Evolutionary conservation across 2,113 vertebrate genomes (phyloP).

Genomic region (Corythornis vintsioides): DNA sequence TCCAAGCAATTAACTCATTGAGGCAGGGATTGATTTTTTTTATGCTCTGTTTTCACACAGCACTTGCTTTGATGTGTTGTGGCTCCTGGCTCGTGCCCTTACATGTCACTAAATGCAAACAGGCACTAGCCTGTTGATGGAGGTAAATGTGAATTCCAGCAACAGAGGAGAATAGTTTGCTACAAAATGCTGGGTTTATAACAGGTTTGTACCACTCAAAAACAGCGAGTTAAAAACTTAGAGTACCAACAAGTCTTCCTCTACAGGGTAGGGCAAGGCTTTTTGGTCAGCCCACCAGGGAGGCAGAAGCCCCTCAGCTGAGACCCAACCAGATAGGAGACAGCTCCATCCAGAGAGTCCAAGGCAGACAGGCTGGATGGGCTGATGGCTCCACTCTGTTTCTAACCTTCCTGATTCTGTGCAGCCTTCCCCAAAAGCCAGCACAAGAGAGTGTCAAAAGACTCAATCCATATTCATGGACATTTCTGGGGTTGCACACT

Average conservation of each 20-base stretch:
- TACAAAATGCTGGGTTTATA: neutral
- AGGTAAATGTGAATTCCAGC: neutral
- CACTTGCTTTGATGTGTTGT: neutral
- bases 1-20: neutral
- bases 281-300: neutral
- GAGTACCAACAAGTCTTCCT: neutral
- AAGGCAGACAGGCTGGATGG: neutral
- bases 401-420: neutral
- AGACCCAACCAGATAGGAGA: rapidly evolving
- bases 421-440: neutral
- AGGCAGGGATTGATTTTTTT: neutral
- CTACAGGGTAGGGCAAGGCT: neutral
- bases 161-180: neutral
- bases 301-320: neutral
- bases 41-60: neutral
- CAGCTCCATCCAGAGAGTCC: neutral
- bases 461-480: conserved; percentile 39
- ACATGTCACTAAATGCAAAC: rapidly evolving
- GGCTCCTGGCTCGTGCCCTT: neutral
- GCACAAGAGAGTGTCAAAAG: conserved; percentile 7
- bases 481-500: conserved; percentile 45
- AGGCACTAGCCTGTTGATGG: rapidly evolving
- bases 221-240: neutral
- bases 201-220: neutral
- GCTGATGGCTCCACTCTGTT: neutral